Percentiles rank a stretch among this genome's conserved stretches.
These are phyloP conservation scores for Morbakka virulenta DNA, from an alignment of 30 jellyfish, hydroid and myxozoan species.

Conservation along the genomic window DNA sequence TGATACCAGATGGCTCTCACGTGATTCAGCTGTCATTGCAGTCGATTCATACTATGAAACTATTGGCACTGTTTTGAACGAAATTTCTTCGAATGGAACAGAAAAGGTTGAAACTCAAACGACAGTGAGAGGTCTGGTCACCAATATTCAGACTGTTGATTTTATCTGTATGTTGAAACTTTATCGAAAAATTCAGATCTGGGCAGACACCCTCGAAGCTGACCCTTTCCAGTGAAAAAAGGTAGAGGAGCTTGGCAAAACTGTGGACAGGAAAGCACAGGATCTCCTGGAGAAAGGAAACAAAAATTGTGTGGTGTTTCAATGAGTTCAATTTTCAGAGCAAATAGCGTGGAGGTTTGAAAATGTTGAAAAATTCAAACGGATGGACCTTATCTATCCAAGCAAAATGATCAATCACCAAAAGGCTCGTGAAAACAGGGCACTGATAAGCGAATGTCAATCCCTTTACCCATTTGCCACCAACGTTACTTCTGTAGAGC, in stretches of 20 bases:
- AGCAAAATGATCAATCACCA: no score
- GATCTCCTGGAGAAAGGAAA: background rate
- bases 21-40: background rate
- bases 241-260: slow-evolving; percentile 34
- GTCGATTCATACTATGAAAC: slow-evolving; percentile 4
- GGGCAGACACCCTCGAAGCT: slow-evolving; percentile 1
- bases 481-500: no score
- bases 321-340: background rate
- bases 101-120: slow-evolving; percentile 1
- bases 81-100: background rate
- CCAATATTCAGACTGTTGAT: background rate
- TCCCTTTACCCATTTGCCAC: no score
- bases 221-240: slow-evolving; percentile 5
- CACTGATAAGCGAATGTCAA: no score
- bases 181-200: background rate
- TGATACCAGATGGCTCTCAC: background rate
- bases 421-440: no score
- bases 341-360: slow-evolving; percentile 4
- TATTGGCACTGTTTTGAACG: slow-evolving; percentile 7
- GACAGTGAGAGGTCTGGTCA: slow-evolving; percentile 4
- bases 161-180: no score
- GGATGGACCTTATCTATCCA: slow-evolving; percentile 29
- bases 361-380: slow-evolving; percentile 1
- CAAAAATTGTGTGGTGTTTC: background rate
- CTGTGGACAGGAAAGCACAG: background rate